Conservation (phyloP, 2,888 invertebrate genomes). For the Cotesia congregata region DNA sequence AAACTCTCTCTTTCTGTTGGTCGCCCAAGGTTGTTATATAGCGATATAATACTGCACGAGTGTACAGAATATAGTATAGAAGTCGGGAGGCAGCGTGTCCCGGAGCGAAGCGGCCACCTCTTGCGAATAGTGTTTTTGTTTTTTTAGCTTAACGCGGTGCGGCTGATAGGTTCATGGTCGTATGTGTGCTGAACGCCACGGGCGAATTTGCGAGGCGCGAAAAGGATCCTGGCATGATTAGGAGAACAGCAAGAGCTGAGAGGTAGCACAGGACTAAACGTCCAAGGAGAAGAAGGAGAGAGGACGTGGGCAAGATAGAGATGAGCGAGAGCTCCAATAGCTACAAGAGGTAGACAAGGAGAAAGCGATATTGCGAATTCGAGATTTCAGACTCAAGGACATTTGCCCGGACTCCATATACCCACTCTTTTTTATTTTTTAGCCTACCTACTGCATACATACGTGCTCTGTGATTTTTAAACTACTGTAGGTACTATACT, state of each 20-base stretch:
- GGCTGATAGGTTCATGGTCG: slow-evolving; percentile 39
- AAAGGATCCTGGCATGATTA: slow-evolving; percentile 66
- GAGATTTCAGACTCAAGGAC: slow-evolving; percentile 45
- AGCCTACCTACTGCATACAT: background rate
- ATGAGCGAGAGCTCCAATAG: slow-evolving; percentile 19
- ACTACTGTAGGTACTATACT: background rate
- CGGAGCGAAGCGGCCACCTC: slow-evolving; percentile 24
- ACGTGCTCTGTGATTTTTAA: background rate
- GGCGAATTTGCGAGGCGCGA: slow-evolving; percentile 63
- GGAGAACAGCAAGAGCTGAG: slow-evolving; percentile 60
- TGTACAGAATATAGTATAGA: too few relatives aligned
- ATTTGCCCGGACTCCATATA: slow-evolving; percentile 27
- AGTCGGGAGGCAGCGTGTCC: background rate
- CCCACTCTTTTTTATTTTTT: slow-evolving; percentile 21
- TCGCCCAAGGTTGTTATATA: background rate
- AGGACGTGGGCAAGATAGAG: slow-evolving; percentile 38
- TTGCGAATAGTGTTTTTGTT: slow-evolving; percentile 41
- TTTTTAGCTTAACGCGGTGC: slow-evolving; percentile 36
- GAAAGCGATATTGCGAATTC: slow-evolving; percentile 39
- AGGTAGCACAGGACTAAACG: slow-evolving; percentile 67
- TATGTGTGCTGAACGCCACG: slow-evolving; percentile 43
- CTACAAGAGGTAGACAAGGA: slow-evolving; percentile 47
- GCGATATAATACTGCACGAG: background rate
- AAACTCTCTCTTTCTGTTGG: background rate
- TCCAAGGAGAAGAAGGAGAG: slow-evolving; percentile 48